Percentiles rank a stretch among this genome's conserved stretches.
Evolutionary conservation across 2,797 vertebrate genomes (phyloP).

Genomic region (Tolypeutes matacus): DNA sequence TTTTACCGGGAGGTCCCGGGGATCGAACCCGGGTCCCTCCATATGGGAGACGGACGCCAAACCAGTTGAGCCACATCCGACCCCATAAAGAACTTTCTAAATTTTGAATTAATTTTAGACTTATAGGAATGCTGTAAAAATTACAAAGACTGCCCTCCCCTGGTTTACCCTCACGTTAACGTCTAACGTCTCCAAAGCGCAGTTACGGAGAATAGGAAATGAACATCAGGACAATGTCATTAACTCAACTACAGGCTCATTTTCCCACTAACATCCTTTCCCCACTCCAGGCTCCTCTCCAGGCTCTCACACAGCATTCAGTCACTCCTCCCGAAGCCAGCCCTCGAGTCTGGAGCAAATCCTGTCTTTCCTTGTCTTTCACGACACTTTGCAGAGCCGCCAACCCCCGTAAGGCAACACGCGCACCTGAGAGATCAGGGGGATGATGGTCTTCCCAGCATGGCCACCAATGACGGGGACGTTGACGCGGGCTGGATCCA

Average conservation of each 20-base stretch:
- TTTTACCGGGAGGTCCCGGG: too few species aligned
- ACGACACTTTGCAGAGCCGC: rapidly evolving
- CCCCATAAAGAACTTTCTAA: constrained; percentile 22
- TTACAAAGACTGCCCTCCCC: background rate
- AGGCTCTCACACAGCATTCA: too few species aligned
- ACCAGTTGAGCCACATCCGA: too few species aligned
- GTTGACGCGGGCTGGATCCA: constrained; percentile 96
- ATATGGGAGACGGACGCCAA: too few species aligned
- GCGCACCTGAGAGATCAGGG: constrained; percentile 95
- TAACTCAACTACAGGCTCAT: background rate
- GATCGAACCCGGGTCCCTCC: too few species aligned
- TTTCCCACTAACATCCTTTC: too few species aligned
- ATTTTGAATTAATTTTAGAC: too few species aligned
- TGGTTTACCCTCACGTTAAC: background rate
- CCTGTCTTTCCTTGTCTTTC: too few species aligned
- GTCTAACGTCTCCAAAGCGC: background rate
- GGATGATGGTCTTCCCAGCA: constrained; percentile 98
- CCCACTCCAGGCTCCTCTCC: too few species aligned
- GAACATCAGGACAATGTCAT: rapidly evolving
- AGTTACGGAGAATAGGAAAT: too few species aligned
- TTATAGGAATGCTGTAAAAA: background rate
- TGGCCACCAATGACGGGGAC: constrained; percentile 98
- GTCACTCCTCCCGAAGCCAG: too few species aligned
- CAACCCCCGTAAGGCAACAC: background rate
- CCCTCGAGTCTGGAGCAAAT: too few species aligned